Evolutionary conservation across 2,113 vertebrate genomes (phyloP), one percentile per base, ranked within the genome.

Genomic region (Anthoscopus minutus): DNA sequence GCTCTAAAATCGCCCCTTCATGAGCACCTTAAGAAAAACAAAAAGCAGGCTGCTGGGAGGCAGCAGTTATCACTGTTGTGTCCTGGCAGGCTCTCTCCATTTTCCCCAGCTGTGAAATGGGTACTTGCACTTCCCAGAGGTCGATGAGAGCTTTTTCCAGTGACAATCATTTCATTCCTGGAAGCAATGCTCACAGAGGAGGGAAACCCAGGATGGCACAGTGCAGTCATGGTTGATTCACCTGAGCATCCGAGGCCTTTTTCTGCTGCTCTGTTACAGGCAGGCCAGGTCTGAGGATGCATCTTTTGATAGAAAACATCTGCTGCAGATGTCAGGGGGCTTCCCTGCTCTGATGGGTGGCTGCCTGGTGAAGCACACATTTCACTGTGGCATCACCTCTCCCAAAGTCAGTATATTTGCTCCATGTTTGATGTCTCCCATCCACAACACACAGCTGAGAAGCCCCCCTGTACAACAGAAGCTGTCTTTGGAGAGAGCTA

Each of bases 311-410:
- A 77, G 47, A 85, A 76, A 76, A 45, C 60, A 48, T 28, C 25
- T 21, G 56, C 77, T 10, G 9, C 48, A 50, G 51, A 37, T 57
- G 38, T 47, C 48, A 78, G 38, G 30, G 44, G 8, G 7, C 50
- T 53, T 35, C 58, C 33, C 40, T 51, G 30, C 3, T 38, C n/a
- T 1, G 0, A 21, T n/a, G 45, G 38, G 10, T 17, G 42, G 38
- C 51, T 79, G 30, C 47, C 58, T 70, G 81, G 37, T 37, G 33
- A 71, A 61, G 24, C 1, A 14, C 40, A 10, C 0, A 0, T 15
- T 72, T 51, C 3, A 18, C 42, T 10, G 25, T 2, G 3, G 5
- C 51, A 31, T 15, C 23, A 53, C 13, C 30, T 50, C 28, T 60
- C 35, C 54, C 42, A 64, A 69, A 17, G 4, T 31, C n/a, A 61